Percentiles rank a stretch among this genome's conserved stretches.
Evolutionary conservation across 1,140 invertebrate species (phyloP).

Genomic region (Potamilus streckersoni): DNA sequence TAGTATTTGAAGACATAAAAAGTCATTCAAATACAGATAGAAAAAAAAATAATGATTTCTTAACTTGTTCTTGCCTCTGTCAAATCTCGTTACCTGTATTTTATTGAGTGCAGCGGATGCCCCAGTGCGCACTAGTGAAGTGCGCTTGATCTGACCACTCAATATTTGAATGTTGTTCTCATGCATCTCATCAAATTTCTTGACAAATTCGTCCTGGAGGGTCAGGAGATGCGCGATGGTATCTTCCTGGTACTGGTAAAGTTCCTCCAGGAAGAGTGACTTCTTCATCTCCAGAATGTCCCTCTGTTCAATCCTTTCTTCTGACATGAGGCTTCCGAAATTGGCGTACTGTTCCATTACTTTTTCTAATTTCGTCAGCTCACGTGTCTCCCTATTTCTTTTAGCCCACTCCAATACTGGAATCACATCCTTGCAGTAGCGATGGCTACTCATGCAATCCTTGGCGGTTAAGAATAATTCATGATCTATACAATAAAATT

Average conservation of each 20-base stretch:
- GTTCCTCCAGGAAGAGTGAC: conserved; percentile 12
- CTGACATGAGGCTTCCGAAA: conserved; percentile 11
- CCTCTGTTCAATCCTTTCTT: conserved; percentile 9
- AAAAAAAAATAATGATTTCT: too few species aligned
- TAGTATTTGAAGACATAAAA: too few species aligned
- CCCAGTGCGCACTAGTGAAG: conserved; percentile 12
- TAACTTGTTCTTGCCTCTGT: not conserved
- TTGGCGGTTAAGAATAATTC: too few species aligned
- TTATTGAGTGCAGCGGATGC: conserved; percentile 3
- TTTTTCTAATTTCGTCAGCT: too few species aligned
- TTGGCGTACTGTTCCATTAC: too few species aligned
- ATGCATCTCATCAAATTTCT: conserved; percentile 20
- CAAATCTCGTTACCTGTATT: conserved; percentile 7
- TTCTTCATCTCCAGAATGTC: conserved; percentile 7
- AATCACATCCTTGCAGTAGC: too few species aligned
- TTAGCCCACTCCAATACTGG: too few species aligned
- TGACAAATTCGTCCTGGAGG: conserved; percentile 23
- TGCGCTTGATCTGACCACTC: conserved; percentile 21
- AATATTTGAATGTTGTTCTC: conserved; percentile 12
- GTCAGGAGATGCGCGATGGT: conserved; percentile 17
- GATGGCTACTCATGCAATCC: too few species aligned
- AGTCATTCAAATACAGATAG: too few species aligned
- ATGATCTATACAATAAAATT: too few species aligned
- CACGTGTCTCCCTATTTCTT: too few species aligned
- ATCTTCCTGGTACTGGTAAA: conserved; percentile 21